phyloP scores from a whole-genome alignment of 2,888 invertebrate species.

The Drosophila nr. perissopoda region DNA sequence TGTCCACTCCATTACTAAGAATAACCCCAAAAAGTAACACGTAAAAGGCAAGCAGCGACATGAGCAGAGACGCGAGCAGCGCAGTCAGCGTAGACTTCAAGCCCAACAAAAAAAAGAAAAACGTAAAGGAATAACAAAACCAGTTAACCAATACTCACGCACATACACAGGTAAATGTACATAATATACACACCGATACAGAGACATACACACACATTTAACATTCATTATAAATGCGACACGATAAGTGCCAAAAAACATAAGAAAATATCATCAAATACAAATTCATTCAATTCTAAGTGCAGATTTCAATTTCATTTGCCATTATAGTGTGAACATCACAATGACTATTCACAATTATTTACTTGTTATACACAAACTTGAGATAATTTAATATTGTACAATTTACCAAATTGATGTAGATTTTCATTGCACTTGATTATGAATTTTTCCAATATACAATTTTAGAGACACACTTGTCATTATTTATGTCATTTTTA shows the following conservation, averaged over 20 bases:
- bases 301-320: conserved; percentile 66
- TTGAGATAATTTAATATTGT: neutral
- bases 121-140: conserved; percentile 64
- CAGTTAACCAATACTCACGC: conserved; percentile 66
- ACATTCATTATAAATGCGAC: conserved; percentile 39
- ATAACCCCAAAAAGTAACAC: conserved; percentile 75
- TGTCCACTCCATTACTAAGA: conserved; percentile 54
- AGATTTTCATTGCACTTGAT: conserved; percentile 4
- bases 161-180: conserved; percentile 16
- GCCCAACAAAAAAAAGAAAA: conserved; percentile 51
- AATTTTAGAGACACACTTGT: neutral
- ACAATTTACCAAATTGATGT: conserved; percentile 16
- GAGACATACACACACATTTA: conserved; percentile 21
- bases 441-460: conserved; percentile 4
- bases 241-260: conserved; percentile 54
- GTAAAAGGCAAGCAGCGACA: conserved; percentile 66
- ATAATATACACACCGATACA: conserved; percentile 6
- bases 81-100: conserved; percentile 29
- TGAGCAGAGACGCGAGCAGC: conserved; percentile 49
- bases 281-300: conserved; percentile 61
- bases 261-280: conserved; percentile 50
- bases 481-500: conserved; percentile 9
- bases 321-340: conserved; percentile 43
- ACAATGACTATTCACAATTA: neutral
- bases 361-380: conserved; percentile 12